Evolutionary conservation across 2,888 invertebrate species (phyloP).

Genomic region (Spilosoma lubricipeda): DNA sequence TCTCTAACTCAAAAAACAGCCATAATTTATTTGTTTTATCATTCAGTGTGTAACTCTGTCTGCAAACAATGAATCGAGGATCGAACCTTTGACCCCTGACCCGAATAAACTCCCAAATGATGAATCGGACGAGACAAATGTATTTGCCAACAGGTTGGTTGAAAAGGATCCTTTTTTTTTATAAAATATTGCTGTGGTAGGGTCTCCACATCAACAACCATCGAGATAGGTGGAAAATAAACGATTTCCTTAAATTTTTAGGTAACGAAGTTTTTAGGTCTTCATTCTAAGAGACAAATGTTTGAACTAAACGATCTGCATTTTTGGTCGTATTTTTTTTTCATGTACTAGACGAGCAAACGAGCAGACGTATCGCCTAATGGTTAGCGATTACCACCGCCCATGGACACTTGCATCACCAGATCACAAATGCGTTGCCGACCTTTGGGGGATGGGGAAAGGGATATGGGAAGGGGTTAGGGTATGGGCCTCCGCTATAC

Average conservation of each 20-base stretch:
- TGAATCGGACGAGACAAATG: constrained; percentile 46
- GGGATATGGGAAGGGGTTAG: too few species aligned
- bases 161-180: constrained; percentile 53
- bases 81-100: constrained; percentile 46
- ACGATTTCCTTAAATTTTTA: neutral
- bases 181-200: constrained; percentile 14
- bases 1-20: constrained; percentile 32
- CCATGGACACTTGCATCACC: too few species aligned
- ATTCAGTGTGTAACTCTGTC: constrained; percentile 27
- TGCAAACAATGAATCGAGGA: constrained; percentile 37
- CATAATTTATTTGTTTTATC: constrained; percentile 42
- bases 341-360: too few species aligned
- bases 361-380: too few species aligned
- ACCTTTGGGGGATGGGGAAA: too few species aligned
- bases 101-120: constrained; percentile 60
- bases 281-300: neutral
- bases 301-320: neutral
- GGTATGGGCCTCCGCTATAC: too few species aligned
- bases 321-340: too few species aligned
- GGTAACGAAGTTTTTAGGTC: neutral
- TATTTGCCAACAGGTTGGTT: constrained; percentile 60
- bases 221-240: constrained; percentile 1
- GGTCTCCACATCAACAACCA: constrained; percentile 1
- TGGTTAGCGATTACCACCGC: too few species aligned
- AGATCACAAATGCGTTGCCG: too few species aligned